Conservation (phyloP, 2,797 vertebrate genomes). For the Babyrousa celebensis region DNA sequence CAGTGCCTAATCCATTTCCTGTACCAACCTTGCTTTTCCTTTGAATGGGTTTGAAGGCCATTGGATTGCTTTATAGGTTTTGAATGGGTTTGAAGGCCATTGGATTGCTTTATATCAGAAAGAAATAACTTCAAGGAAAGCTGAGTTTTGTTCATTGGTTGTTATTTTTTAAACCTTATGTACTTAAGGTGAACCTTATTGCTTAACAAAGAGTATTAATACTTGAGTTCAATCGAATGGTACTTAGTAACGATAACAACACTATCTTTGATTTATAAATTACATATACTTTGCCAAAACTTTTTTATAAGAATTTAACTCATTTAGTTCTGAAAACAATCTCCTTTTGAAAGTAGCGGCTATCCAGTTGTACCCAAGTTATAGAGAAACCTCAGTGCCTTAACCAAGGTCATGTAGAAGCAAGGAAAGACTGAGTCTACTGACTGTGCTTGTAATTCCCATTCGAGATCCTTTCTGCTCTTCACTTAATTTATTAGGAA, state of each 20-base stretch:
- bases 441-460: not conserved
- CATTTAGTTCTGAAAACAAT: constrained; percentile 13
- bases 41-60: constrained; percentile 18
- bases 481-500: not conserved
- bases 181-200: constrained; percentile 43
- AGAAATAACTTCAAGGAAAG: not conserved
- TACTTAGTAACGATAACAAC: constrained; percentile 4
- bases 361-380: not conserved
- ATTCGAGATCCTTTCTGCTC: not conserved
- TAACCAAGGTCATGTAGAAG: not conserved
- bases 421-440: not conserved
- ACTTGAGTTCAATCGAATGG: constrained; percentile 60
- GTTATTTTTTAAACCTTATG: not conserved
- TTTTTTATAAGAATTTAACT: constrained; percentile 44
- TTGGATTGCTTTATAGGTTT: not conserved
- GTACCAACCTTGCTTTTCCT: not conserved
- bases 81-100: constrained; percentile 17
- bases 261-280: constrained; percentile 40
- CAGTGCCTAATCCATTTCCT: not conserved
- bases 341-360: not conserved
- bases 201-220: not conserved
- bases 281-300: constrained; percentile 28
- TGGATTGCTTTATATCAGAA: not conserved
- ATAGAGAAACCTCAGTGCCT: not conserved
- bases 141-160: not conserved